Percentiles rank a stretch among this genome's conserved stretches.
phyloP scores from a whole-genome alignment of 2,113 vertebrate genomes.

The Paradisaea rubra region DNA sequence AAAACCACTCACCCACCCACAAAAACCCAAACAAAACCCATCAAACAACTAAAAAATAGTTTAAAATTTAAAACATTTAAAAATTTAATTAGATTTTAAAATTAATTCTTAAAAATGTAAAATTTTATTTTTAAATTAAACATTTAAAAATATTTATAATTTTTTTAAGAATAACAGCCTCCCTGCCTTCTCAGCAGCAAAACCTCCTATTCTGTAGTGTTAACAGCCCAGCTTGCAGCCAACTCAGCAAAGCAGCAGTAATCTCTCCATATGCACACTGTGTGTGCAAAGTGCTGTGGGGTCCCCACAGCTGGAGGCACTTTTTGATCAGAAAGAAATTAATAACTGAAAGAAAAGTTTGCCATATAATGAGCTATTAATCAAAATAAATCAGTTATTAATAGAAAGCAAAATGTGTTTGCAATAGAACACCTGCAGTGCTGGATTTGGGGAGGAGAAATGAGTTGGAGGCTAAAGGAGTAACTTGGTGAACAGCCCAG shows the following conservation, averaged over 20 bases:
- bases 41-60: neutral
- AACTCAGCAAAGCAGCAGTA: neutral
- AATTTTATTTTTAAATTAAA: neutral
- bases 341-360: neutral
- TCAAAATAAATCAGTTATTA: neutral
- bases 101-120: neutral
- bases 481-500: neutral
- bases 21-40: neutral
- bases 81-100: neutral
- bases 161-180: neutral
- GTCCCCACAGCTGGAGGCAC: neutral
- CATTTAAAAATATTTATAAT: neutral
- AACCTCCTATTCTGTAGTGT: neutral
- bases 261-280: fast-evolving
- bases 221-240: neutral
- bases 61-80: neutral
- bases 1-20: neutral
- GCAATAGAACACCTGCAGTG: neutral
- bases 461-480: neutral
- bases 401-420: neutral
- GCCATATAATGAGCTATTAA: neutral
- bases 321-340: neutral
- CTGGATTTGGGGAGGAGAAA: neutral
- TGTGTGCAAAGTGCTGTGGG: neutral
- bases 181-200: neutral